Conservation (phyloP, 2,113 vertebrate species). For the Centropus bengalensis region DNA sequence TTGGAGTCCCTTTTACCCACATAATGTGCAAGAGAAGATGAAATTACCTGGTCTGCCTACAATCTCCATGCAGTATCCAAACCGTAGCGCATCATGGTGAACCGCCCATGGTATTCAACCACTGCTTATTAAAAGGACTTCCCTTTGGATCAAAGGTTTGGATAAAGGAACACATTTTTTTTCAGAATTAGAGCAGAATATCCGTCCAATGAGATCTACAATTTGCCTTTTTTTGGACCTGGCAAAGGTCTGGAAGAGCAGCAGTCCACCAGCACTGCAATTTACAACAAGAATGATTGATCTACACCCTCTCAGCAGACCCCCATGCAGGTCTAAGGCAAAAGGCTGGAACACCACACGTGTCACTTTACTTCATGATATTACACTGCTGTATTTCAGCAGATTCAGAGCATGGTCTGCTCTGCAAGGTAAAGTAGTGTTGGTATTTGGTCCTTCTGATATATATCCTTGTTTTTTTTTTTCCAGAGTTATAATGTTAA, state of each 20-base stretch:
- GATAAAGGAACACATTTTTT: not conserved
- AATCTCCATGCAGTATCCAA: not conserved
- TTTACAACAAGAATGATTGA: not conserved
- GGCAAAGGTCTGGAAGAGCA: not conserved
- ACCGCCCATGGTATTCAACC: accelerated
- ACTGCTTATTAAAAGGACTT: not conserved
- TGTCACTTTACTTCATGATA: slow-evolving; percentile 30
- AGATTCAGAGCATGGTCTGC: not conserved
- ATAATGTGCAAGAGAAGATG: not conserved
- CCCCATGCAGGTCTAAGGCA: not conserved
- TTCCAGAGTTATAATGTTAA: not conserved
- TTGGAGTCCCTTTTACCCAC: not conserved
- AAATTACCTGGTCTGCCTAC: not conserved
- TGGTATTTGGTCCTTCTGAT: not conserved
- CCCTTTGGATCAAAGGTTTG: not conserved
- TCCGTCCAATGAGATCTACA: not conserved
- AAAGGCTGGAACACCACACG: not conserved
- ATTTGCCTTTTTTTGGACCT: not conserved
- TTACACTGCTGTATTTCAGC: not conserved
- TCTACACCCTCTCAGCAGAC: slow-evolving; percentile 5
- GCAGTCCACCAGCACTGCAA: not conserved
- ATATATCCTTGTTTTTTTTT: not conserved
- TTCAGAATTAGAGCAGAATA: not conserved
- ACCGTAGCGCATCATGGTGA: accelerated
- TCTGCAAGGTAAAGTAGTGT: not conserved